Evolutionary conservation across 2,888 invertebrate species (phyloP).

Genomic region (Stenodema calcarata): DNA sequence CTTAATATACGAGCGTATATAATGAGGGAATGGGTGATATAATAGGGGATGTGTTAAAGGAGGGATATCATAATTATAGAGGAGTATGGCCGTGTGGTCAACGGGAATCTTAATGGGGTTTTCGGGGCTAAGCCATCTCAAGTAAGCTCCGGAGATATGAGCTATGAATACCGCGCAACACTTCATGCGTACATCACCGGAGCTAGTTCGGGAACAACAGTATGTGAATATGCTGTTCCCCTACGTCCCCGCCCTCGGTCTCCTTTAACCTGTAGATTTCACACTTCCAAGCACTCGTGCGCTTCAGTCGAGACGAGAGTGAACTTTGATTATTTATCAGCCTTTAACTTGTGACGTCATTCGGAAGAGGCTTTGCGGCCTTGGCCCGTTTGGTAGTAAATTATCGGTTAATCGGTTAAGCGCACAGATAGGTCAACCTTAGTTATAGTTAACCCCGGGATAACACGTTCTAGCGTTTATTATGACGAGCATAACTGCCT

Average conservation of each 20-base stretch:
- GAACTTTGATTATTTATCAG: too few relatives aligned
- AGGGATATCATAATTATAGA: constrained; percentile 50
- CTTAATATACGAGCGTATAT: constrained; percentile 45
- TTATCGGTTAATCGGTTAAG: too few relatives aligned
- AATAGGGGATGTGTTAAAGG: constrained; percentile 47
- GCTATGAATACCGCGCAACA: not conserved
- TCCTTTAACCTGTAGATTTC: not conserved
- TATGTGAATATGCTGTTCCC: not conserved
- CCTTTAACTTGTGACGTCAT: too few relatives aligned
- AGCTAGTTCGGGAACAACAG: not conserved
- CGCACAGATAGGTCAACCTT: too few relatives aligned
- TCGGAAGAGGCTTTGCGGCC: too few relatives aligned
- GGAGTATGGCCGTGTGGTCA: constrained; percentile 42
- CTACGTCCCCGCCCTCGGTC: not conserved
- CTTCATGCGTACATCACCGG: constrained; percentile 20
- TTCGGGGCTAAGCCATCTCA: not conserved
- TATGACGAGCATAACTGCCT: too few relatives aligned
- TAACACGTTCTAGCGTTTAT: too few relatives aligned
- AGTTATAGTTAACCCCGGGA: too few relatives aligned
- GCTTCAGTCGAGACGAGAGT: not conserved
- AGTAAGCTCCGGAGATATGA: not conserved
- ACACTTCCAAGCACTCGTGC: not conserved
- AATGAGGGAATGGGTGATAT: constrained; percentile 49
- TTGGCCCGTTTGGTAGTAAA: too few relatives aligned
- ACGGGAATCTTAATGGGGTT: constrained; percentile 50